Evolutionary conservation across 30 jellyfish, hydroid and myxozoan species (phyloP), one percentile per base, ranked within the genome.

Genomic region (Turritopsis dohrnii): DNA sequence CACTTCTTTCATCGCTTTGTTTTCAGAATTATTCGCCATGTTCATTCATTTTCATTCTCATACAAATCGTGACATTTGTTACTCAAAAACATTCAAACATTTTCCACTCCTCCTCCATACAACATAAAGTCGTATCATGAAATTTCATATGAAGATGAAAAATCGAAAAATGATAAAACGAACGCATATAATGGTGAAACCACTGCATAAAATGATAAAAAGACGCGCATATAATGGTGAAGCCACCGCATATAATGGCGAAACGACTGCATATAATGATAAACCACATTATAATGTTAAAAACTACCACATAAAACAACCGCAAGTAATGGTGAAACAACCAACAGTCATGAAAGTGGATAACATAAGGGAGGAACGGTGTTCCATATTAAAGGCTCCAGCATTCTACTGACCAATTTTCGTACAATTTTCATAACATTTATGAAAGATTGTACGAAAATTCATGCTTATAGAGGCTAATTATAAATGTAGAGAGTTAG

Each of bases 1-100:
- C 60, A 74, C 60, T 26, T 27, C 83, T 30, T 1, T 25, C 83
- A 74, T 74, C 77, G 28, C 16, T 74, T 69, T 69, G 9, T 69
- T 69, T 27, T 69, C 77, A 23, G 8, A 23, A 23, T 21, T 69
- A 23, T 69, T 27, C 30, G 19, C 28, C 28, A 69, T 1, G 28
- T 27, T 69, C 17, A 27, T 69, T 69, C 17, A 27, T 69, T 69
- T 27, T 69, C 30, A 69, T 69, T 21, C 77, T 21, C 77, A 69
- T 27, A 27, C 30, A 69, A 69, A 69, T n/a, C 30, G 28, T 69
- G 77, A n/a, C 1, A 7, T n/a, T 27, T 27, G 77, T n/a, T 7
- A 69, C 77, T n/a, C 28, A 21, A 69, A 69, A 69, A n/a, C 77
- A 69, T 27, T n/a, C 0, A 69, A 7, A 27, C 30, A n/a, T 69